Conservation (phyloP, 2,888 invertebrate species). For the Pterostichus niger region DNA sequence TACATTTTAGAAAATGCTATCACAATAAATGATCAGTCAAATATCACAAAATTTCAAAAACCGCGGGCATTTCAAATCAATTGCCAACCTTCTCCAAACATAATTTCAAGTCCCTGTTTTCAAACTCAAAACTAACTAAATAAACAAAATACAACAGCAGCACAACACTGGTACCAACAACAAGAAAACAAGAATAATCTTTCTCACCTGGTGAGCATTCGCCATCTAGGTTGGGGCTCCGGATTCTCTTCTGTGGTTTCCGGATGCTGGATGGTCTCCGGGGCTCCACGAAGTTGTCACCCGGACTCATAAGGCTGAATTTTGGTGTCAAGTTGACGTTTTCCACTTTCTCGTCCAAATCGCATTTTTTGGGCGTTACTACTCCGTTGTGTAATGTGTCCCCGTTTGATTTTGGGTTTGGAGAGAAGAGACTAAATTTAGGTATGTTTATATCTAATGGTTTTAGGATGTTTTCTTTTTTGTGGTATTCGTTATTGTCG, state of each 20-base stretch:
- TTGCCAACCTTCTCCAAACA: background rate
- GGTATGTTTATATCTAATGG: constrained; percentile 59
- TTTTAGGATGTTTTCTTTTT: constrained; percentile 55
- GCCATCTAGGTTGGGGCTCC: constrained; percentile 74
- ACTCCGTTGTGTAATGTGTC: background rate
- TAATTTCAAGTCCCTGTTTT: background rate
- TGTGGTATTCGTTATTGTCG: background rate
- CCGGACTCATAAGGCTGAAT: constrained; percentile 44
- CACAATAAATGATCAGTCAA: background rate
- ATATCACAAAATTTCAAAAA: background rate
- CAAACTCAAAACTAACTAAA: background rate
- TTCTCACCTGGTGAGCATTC: constrained; percentile 75
- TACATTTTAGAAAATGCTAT: background rate
- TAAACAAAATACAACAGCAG: constrained; percentile 6
- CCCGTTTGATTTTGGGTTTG: constrained; percentile 17
- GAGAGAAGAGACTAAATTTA: constrained; percentile 8
- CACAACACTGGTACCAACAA: background rate
- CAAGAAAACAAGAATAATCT: constrained; percentile 8
- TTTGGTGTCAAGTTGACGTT: constrained; percentile 27
- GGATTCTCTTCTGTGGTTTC: constrained; percentile 74
- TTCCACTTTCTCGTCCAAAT: constrained; percentile 2
- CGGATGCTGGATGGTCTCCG: constrained; percentile 73
- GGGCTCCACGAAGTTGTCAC: constrained; percentile 58
- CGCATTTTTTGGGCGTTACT: constrained; percentile 50
- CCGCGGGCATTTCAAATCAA: too few relatives aligned